Evolutionary conservation across 2,888 invertebrate genomes (phyloP).

Genomic region (Caenorhabditis doughertyi): DNA sequence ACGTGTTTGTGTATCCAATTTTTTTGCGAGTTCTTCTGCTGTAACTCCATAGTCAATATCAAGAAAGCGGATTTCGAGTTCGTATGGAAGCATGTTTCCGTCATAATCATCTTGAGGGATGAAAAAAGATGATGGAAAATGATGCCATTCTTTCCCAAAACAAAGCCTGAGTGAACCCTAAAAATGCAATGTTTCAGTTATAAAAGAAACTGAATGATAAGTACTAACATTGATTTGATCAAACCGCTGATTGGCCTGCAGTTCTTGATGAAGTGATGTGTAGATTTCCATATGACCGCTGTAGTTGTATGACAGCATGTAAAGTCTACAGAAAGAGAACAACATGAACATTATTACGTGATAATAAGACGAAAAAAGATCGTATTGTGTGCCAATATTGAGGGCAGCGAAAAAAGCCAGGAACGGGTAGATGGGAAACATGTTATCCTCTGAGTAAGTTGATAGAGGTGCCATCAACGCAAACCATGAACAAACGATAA

Average conservation of each 20-base stretch:
- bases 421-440: no score
- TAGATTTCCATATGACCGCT: slow-evolving; percentile 3
- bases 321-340: no score
- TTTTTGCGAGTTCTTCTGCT: no score
- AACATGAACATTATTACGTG: no score
- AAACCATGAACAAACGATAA: no score
- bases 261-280: background rate
- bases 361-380: no score
- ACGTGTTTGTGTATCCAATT: no score
- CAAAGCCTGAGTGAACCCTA: background rate
- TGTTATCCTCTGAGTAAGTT: no score
- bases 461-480: no score
- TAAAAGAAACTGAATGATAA: no score
- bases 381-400: no score
- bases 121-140: background rate
- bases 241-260: background rate
- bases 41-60: background rate
- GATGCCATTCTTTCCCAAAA: background rate
- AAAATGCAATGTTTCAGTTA: background rate
- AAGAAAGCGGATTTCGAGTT: background rate
- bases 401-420: no score
- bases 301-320: background rate
- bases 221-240: background rate
- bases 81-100: background rate
- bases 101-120: background rate